phyloP scores from a whole-genome alignment of 2,113 vertebrate species.

The Pteropus alecto region DNA sequence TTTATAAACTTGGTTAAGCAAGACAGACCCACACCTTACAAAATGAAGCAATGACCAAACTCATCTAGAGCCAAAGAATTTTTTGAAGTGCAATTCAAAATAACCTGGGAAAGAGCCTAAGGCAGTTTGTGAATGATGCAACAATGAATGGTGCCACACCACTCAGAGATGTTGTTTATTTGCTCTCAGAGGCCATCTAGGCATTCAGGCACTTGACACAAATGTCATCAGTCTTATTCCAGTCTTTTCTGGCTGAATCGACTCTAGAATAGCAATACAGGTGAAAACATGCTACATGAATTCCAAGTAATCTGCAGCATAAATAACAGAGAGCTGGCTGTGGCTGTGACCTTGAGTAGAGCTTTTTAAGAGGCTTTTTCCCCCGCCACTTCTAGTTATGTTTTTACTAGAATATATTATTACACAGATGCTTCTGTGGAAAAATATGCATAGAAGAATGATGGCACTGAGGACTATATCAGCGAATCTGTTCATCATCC shows the following conservation, averaged over 20 bases:
- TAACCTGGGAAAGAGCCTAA: background rate
- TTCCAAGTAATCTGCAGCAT: background rate
- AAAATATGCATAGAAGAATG: background rate
- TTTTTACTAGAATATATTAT: background rate
- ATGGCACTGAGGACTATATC: background rate
- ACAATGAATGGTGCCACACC: background rate
- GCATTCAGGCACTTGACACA: background rate
- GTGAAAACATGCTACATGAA: background rate
- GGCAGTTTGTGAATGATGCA: background rate
- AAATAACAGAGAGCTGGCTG: background rate
- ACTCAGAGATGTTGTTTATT: background rate
- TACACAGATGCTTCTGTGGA: background rate
- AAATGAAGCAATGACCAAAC: background rate
- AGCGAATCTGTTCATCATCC: background rate
- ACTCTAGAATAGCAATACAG: background rate
- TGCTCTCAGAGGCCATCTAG: background rate
- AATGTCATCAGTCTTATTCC: background rate
- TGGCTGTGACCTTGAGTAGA: background rate
- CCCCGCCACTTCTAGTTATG: background rate
- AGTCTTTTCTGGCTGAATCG: background rate
- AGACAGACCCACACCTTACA: background rate
- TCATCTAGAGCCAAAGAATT: background rate
- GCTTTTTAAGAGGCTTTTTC: background rate
- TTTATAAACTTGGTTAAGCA: background rate
- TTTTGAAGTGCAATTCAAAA: background rate